These are phyloP conservation scores for Dolichotis patagonum DNA, from an alignment of 2,113 vertebrate genomes.

Conservation along the genomic window DNA sequence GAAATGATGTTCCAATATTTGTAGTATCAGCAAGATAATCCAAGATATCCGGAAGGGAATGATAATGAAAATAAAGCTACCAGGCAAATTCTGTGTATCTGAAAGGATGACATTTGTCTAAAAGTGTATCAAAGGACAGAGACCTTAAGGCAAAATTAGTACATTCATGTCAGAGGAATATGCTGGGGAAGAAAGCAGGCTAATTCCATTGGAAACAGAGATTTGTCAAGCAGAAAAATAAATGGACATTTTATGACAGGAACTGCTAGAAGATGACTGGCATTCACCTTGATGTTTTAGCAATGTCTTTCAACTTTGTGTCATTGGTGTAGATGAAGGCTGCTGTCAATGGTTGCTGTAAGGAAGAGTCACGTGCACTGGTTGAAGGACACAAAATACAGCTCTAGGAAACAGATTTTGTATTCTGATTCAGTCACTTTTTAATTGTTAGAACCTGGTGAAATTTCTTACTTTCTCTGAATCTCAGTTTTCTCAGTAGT, in stretches of 20 bases:
- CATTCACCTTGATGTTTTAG: background rate
- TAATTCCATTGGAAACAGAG: conserved; percentile 1
- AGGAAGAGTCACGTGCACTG: background rate
- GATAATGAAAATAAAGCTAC: conserved; percentile 37
- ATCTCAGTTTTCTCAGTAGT: background rate
- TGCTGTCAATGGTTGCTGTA: background rate
- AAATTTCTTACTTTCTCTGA: background rate
- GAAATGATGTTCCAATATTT: background rate
- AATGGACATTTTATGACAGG: background rate
- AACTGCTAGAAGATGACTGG: background rate
- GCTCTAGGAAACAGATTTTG: background rate
- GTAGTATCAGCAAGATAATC: background rate
- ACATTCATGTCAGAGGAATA: background rate
- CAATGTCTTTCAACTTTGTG: background rate
- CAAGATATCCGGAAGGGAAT: conserved; percentile 14
- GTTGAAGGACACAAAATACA: background rate
- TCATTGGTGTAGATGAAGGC: background rate
- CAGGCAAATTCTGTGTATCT: background rate
- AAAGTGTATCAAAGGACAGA: conserved; percentile 7
- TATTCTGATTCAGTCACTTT: background rate
- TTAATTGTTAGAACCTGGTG: background rate
- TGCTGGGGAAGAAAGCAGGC: background rate
- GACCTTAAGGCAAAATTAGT: conserved; percentile 31
- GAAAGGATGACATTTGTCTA: background rate
- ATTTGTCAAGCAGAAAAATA: background rate